Evolutionary conservation across 1,140 invertebrate species (phyloP).

Genomic region (Dysdera silvatica): DNA sequence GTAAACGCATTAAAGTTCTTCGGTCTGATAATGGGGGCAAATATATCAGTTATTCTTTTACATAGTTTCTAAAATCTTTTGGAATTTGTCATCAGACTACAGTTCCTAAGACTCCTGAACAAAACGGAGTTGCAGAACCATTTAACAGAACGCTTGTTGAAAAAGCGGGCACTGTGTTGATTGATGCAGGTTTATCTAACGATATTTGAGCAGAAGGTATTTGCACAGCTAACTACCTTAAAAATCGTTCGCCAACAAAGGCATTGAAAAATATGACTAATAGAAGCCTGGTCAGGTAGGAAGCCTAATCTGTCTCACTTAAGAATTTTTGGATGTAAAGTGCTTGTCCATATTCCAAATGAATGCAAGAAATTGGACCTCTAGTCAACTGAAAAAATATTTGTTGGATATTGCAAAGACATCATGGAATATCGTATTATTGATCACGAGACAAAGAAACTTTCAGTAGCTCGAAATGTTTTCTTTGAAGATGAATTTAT

Average conservation of each 20-base stretch:
- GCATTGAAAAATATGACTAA: not conserved
- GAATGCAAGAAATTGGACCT: conserved; percentile 25
- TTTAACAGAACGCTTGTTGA: conserved; percentile 9
- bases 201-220: conserved; percentile 18
- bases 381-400: conserved; percentile 39
- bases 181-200: not conserved
- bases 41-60: conserved; percentile 36
- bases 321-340: conserved; percentile 10
- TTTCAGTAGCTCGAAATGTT: too few species aligned
- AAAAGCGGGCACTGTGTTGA: conserved; percentile 19
- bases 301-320: conserved; percentile 35
- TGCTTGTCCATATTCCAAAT: conserved; percentile 9
- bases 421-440: conserved; percentile 41
- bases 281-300: conserved; percentile 18
- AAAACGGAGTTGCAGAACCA: conserved; percentile 17
- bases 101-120: not conserved
- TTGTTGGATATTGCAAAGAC: conserved; percentile 43
- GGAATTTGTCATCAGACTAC: not conserved
- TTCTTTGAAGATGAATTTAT: too few species aligned
- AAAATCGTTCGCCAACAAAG: not conserved
- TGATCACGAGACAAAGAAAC: too few species aligned
- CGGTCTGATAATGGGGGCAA: conserved; percentile 46
- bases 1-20: conserved; percentile 36
- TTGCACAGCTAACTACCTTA: conserved; percentile 28
- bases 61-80: not conserved